Base-by-base conservation (phyloP, 2,113 vertebrate genomes). In the Indicator indicator region DNA sequence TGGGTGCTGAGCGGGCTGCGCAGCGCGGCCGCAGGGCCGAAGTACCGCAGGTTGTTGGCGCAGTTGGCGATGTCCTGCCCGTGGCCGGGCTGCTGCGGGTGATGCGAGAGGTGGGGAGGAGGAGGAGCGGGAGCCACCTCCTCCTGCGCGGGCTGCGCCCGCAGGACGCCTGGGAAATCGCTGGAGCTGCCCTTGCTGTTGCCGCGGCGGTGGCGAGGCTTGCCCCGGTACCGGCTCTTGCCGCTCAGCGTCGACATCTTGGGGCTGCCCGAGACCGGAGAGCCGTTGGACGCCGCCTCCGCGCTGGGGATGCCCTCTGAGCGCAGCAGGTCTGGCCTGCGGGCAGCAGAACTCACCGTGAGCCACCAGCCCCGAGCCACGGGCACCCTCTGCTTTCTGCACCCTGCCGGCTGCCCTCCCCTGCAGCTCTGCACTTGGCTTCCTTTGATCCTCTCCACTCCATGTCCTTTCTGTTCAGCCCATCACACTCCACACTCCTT, bases 1-100 rank as follows among this genome's bases (percentile, higher is more conserved):
- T 99, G 99, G 98, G 98, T 98, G 4, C 99, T 99, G 96, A 99
- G 99, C 1, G 99, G 99, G 97, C 99, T 99, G 40, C 99, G 98
- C 79, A 99, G 98, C 30, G 99, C 98, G 0, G 99, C 99, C 0
- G 99, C 99, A 0, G 99, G 99, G 15, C 99, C 99, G n/a, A 99
- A 99, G 95, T 99, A 99, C 46, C 98, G 97, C 80, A 99, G 96
- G 96, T 99, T 99, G 97, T 99, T 99, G 88, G 99, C 98, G 55
- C 99, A 99, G 94, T 97, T 98, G 40, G 99, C 99, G 6, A 99
- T 98, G 26, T 99, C 98, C 89, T 98, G 98, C 44, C 99, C 98
- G 0, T 98, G 98, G 64, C 97, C 76, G 2, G 94, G 65, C 1
- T 95, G 97, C 96, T 88, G 95, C 33, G 96, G 38, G 5, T 48